Conservation (phyloP, 2,797 vertebrate genomes). For the Myotis daubentonii region DNA sequence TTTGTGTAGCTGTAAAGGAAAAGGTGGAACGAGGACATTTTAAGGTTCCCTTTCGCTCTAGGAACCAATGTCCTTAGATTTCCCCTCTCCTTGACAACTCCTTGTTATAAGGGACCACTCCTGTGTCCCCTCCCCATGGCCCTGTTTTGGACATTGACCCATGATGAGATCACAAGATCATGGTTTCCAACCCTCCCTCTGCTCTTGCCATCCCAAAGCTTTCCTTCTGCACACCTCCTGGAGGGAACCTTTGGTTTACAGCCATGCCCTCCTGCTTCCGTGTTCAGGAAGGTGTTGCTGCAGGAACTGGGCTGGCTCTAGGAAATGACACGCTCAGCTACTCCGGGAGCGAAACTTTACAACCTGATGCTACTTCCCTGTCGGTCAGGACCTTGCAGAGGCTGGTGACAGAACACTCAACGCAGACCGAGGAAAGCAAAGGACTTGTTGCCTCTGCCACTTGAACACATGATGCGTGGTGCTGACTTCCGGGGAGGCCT, state of each 20-base stretch:
- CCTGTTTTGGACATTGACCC: background rate
- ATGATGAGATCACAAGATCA: background rate
- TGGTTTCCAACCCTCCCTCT: background rate
- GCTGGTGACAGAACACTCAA: background rate
- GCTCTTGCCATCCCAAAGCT: background rate
- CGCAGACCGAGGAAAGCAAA: background rate
- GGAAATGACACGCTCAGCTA: background rate
- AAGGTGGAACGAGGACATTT: background rate
- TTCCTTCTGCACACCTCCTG: background rate
- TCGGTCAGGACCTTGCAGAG: background rate
- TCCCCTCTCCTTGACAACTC: background rate
- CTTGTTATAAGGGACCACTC: background rate
- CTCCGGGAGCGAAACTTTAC: background rate
- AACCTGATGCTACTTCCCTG: background rate
- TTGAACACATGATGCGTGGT: background rate
- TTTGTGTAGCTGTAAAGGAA: background rate
- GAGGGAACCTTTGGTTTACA: background rate
- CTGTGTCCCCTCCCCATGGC: background rate
- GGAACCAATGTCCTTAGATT: background rate
- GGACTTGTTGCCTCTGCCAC: background rate
- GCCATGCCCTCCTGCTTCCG: background rate
- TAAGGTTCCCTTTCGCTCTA: background rate
- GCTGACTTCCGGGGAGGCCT: background rate
- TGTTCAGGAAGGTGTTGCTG: background rate
- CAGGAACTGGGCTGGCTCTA: background rate